Base-by-base conservation (phyloP, 2,797 vertebrate species). In the Pelodytes ibericus region DNA sequence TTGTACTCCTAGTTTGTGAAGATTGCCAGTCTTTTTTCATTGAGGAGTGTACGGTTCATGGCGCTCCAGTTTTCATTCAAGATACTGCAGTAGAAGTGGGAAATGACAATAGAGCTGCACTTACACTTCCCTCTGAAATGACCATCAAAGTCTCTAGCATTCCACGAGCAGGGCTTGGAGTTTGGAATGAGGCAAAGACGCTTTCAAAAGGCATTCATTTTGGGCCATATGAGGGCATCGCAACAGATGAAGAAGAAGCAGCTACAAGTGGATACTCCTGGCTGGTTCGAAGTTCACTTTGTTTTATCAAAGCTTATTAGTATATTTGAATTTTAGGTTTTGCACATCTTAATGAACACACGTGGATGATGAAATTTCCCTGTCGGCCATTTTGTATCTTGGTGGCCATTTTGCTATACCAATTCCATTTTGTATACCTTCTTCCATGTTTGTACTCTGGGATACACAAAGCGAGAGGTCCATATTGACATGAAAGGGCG, bases 121-220 rank as follows among this genome's bases (percentile, higher is more conserved):
- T 93, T 80, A 91, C 90, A 1, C 86, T 94, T 0, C 93, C 93
- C 0, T 86, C 87, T 41, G 91, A 90, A 58, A 83, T 94, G 69
- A 87, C 86, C 81, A 85, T 94, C 1, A 91, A 90, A 26, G 81
- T 89, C 15, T 94, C 93, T 7, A 88, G 88, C 31, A 88, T 91
- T 80, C 89, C 90, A 61, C 78, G 76, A 24, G 89, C 88, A 2
- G 92, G 92, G 1, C 78, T 94, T 1, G 93, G 93, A n/a, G 90
- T 94, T 61, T 83, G 92, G 65, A 94, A 67, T 51, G 41, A 49
- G 26, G 24, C 13, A 2, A 30, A 4, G 1, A 51, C 9, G 1
- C 22, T 67, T 30, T 41, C 15, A 10, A 67, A 49, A 51, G 64
- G 64, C 29, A 41, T 11, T 29, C 64, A 67, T 44, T 67, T 67